Evolutionary conservation across 2,888 invertebrate genomes (phyloP).

Genomic region (Adineta ricciae): DNA sequence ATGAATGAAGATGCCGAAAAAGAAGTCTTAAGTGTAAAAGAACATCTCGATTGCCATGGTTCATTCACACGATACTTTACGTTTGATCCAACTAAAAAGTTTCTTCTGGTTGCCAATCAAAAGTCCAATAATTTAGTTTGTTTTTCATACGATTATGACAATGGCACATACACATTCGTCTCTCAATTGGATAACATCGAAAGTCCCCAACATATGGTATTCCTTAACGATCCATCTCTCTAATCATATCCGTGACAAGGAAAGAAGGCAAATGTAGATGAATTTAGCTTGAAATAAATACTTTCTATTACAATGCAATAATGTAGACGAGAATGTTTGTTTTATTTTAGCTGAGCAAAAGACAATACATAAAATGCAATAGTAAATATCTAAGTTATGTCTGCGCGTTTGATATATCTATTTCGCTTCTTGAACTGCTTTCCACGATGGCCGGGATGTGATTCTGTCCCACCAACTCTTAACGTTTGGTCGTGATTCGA

Average conservation of each 20-base stretch:
- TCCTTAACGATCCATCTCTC: neutral
- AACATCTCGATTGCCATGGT: conserved; percentile 10
- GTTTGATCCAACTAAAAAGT: neutral
- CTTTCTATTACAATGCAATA: too few species aligned
- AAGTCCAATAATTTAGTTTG: conserved; percentile 6
- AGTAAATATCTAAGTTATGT: too few species aligned
- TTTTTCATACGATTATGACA: neutral
- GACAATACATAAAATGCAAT: too few species aligned
- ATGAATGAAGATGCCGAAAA: neutral
- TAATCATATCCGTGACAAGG: too few species aligned
- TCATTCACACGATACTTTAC: neutral
- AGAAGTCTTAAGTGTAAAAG: neutral
- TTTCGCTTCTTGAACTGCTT: neutral
- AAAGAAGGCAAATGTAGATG: too few species aligned
- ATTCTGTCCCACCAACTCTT: neutral
- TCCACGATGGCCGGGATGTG: neutral
- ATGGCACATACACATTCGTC: neutral
- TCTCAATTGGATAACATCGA: neutral
- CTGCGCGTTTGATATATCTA: neutral
- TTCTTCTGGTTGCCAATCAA: neutral
- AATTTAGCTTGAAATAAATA: too few species aligned
- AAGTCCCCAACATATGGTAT: neutral
- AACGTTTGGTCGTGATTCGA: neutral
- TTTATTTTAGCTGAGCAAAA: too few species aligned
- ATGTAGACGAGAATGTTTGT: too few species aligned